A percentile compares a stretch with the other conserved stretches of the same genome.
phyloP scores from a whole-genome alignment of 2,888 invertebrate genomes.

The Hemaris fuciformis region DNA sequence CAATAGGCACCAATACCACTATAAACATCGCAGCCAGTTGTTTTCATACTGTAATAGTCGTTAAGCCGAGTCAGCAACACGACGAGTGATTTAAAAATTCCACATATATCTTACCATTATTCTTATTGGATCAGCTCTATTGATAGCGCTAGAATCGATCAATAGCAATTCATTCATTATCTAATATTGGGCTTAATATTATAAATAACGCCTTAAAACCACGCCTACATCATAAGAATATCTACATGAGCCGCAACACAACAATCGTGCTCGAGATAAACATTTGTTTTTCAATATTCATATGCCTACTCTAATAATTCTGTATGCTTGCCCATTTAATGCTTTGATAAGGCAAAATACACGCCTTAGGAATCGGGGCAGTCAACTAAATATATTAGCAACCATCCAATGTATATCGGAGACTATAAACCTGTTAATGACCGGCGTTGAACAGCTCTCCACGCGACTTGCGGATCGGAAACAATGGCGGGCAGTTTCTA shows the following conservation, averaged over 20 bases:
- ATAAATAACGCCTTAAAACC: background rate
- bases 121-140: background rate
- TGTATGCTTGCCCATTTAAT: background rate
- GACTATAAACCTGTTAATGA: background rate
- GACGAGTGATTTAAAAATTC: background rate
- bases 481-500: slow-evolving; percentile 1
- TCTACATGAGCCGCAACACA: background rate
- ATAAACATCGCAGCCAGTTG: background rate
- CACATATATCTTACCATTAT: background rate
- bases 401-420: background rate
- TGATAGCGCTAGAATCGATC: background rate
- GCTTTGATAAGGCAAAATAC: background rate
- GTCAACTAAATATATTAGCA: background rate
- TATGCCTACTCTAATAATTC: background rate
- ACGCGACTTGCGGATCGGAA: background rate
- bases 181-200: background rate
- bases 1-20: background rate
- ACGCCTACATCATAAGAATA: background rate
- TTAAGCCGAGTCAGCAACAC: background rate
- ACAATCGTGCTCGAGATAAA: background rate
- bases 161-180: background rate
- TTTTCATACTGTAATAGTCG: background rate
- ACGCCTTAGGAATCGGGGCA: background rate
- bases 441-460: background rate
- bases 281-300: background rate